A percentile compares a stretch with the other conserved stretches of the same genome.
These are phyloP conservation scores for Sphaeridia pumilis DNA, from an alignment of 2,888 invertebrate genomes.

Conservation along the genomic window DNA sequence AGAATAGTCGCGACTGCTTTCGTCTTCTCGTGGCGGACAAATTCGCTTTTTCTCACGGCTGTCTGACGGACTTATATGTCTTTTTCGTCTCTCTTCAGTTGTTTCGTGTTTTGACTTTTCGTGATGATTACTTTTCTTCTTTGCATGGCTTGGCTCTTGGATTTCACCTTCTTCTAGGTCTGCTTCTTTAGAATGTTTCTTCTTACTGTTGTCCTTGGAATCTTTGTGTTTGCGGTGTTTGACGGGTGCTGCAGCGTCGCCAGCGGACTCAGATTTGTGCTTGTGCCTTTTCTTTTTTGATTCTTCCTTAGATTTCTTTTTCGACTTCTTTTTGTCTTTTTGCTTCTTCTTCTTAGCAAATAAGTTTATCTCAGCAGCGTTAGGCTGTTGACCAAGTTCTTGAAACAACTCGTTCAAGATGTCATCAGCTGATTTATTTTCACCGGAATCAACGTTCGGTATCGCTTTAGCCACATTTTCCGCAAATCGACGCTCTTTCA, in stretches of 20 bases:
- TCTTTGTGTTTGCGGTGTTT: background rate
- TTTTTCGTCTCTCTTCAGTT: too few species aligned
- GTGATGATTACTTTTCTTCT: background rate
- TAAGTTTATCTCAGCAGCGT: too few species aligned
- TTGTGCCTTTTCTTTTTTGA: constrained; percentile 38
- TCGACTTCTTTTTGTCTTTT: constrained; percentile 34
- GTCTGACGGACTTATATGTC: too few species aligned
- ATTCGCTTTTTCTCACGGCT: too few species aligned
- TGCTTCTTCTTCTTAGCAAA: constrained; percentile 21
- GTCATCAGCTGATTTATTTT: constrained; percentile 58
- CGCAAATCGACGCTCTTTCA: background rate
- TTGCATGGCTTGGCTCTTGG: too few species aligned
- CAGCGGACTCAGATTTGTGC: too few species aligned
- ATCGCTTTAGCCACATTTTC: background rate
- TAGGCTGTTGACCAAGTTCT: constrained; percentile 60
- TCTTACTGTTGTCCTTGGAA: too few species aligned
- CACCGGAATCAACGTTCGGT: background rate
- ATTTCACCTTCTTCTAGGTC: too few species aligned
- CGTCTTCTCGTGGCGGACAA: too few species aligned
- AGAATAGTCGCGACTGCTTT: too few species aligned
- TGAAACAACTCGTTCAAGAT: constrained; percentile 71
- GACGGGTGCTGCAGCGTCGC: background rate
- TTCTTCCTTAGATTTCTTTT: constrained; percentile 38
- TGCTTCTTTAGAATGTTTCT: too few species aligned
- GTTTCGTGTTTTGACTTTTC: background rate